Base-by-base conservation (phyloP, 2,888 invertebrate genomes). In the Willowsia nigromaculata region DNA sequence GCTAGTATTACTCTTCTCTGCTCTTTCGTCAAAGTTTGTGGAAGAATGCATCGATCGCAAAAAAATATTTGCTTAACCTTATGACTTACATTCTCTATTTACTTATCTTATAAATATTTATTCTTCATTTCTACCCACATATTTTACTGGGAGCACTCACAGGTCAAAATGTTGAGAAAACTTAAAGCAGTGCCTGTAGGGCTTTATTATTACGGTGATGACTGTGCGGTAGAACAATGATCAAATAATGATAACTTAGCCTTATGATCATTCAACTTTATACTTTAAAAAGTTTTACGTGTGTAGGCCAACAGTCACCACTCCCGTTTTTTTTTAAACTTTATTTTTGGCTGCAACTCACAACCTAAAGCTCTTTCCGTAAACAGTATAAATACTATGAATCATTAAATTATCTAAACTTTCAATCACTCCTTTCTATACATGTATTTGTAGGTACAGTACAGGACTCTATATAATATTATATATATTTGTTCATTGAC, bases 41-140 rank as follows among this genome's bases (percentile, higher is more conserved):
- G 65, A 33, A 68, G 33, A 33, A 1, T 7, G 15, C 18, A 40
- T 37, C 22, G 18, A 18, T 47, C 47, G 53, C n/a, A n/a, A n/a
- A 78, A 53, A 2, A 53, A 56, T 13, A 43, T 87, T 87, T 87
- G 56, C 74, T 74, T 87, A 87, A 87, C 87, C 87, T 74, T 87
- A 82, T 87, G 87, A 82, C 87, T 87, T 82, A 87, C 87, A 82
- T 87, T 81, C 30, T 50, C 22, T 27, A 18, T 9, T 50, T 30
- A n/a, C 11, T 27, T 18, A 53, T 47, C 13, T 15, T 27, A 9
- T 47, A n/a, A 25, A n/a, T n/a, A n/a, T n/a, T 56, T 59, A 68
- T 15, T n/a, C 37, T 33, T n/a, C n/a, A n/a, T 40, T 40, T 37
- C 9, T 7, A 13, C n/a, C n/a, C n/a, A n/a, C n/a, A n/a, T n/a